Evolutionary conservation across 2,113 vertebrate genomes (phyloP), one percentile per base, ranked within the genome.

Genomic region (Menura novaehollandiae): DNA sequence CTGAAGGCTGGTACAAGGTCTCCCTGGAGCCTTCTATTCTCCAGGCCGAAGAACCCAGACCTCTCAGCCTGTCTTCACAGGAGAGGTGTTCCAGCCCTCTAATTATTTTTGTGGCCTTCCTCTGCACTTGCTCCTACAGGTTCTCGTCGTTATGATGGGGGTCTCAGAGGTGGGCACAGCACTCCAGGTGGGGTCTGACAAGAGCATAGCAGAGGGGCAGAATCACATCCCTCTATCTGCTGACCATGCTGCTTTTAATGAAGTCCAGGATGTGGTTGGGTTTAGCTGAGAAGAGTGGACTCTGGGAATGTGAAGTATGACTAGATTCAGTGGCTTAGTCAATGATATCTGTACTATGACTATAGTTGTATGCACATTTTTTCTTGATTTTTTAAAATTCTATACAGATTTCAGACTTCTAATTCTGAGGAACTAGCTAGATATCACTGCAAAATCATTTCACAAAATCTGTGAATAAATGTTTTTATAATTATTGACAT

Each of bases 181-280:
- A n/a, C 43, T 43, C 15, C 8, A 13, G 10, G 16, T 17, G 62
- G 10, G 20, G 15, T 32, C 26, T 35, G 35, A 51, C 8, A 30
- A 14, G 44, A 17, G 52, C 24, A 64, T 49, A 27, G n/a, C 8
- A 18, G 49, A 39, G 23, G 39, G 13, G 6, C n/a, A 85, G 15
- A 49, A 32, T 9, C 7, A 6, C 30, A 15, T 21, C 52, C 43
- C 43, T 17, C 0, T 0, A 8, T 10, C 20, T 49, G 13, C 30
- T 49, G 71, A 10, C 24, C 20, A 11, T 1, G 1, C 44, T 58
- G 43, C 60, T 58, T 58, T 49, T 17, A 16, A 26, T 21, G 15
- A 35, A 66, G 24, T 16, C 24, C 30, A 24, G 35, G 19, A 4
- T 66, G 30, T 26, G 30, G 13, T 1, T 24, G 20, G 30, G 16